These are phyloP conservation scores for Ormyrus labotus DNA, from an alignment of 2,888 invertebrate genomes.

Conservation along the genomic window DNA sequence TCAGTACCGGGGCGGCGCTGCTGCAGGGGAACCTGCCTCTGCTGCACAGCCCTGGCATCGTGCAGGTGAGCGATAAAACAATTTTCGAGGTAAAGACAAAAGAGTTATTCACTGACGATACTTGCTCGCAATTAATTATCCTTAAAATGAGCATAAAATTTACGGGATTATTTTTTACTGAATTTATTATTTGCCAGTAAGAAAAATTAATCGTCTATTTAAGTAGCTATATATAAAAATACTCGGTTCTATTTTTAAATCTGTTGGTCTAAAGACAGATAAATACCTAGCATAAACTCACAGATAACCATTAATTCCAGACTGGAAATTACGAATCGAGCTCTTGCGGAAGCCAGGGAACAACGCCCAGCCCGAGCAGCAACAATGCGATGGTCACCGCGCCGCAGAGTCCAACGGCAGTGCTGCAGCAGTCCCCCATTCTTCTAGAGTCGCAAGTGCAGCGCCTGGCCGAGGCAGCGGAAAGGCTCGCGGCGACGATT, in stretches of 20 bases:
- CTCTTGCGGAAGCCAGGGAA: slow-evolving; percentile 72
- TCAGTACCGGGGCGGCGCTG: too few relatives aligned
- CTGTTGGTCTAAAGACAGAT: too few relatives aligned
- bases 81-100: too few relatives aligned
- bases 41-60: slow-evolving; percentile 70
- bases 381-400: slow-evolving; percentile 62
- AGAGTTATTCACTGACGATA: too few relatives aligned
- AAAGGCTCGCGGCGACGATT: slow-evolving; percentile 87
- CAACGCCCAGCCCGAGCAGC: slow-evolving; percentile 72
- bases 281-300: too few relatives aligned
- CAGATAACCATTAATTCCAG: slow-evolving; percentile 55
- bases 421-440: slow-evolving; percentile 83
- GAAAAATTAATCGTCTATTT: too few relatives aligned
- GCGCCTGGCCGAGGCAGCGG: slow-evolving; percentile 89
- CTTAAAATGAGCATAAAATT: too few relatives aligned
- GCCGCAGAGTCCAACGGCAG: slow-evolving; percentile 70
- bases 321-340: slow-evolving; percentile 72
- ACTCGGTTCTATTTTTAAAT: too few relatives aligned
- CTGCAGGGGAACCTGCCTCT: slow-evolving; percentile 54
- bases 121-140: too few relatives aligned
- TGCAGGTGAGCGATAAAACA: slow-evolving; percentile 64
- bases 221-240: too few relatives aligned
- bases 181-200: too few relatives aligned
- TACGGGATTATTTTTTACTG: too few relatives aligned
- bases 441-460: slow-evolving; percentile 90